These are phyloP conservation scores for Yponomeuta plumbellus DNA, from an alignment of 2,888 invertebrate species.

Conservation along the genomic window DNA sequence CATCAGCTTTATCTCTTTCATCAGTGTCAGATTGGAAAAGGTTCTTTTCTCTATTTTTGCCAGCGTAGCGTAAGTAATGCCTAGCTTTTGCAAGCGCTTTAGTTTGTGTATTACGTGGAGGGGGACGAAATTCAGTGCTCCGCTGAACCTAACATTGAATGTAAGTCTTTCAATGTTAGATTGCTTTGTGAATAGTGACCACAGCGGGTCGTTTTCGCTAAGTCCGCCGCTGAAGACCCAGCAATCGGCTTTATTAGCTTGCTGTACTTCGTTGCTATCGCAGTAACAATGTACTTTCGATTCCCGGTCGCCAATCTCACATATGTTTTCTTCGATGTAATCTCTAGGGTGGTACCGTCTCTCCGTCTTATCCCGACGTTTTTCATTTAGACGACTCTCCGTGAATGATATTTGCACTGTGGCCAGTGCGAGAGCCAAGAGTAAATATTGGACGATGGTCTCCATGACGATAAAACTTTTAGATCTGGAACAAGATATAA, in stretches of 20 bases:
- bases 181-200: slow-evolving; percentile 84
- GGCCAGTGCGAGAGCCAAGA: slow-evolving; percentile 68
- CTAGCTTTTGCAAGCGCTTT: slow-evolving; percentile 80
- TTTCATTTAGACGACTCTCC: slow-evolving; percentile 72
- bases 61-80: slow-evolving; percentile 84
- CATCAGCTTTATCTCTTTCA: slow-evolving; percentile 82
- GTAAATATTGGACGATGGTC: slow-evolving; percentile 70
- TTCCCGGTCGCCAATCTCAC: slow-evolving; percentile 72
- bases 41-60: slow-evolving; percentile 82
- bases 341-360: slow-evolving; percentile 56
- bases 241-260: slow-evolving; percentile 84
- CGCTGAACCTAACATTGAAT: slow-evolving; percentile 82
- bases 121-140: slow-evolving; percentile 82
- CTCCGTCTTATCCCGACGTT: slow-evolving; percentile 71
- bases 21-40: slow-evolving; percentile 83
- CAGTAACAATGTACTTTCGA: slow-evolving; percentile 82
- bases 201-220: slow-evolving; percentile 77
- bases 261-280: slow-evolving; percentile 70
- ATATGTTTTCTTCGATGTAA: slow-evolving; percentile 70
- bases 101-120: slow-evolving; percentile 80
- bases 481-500: slow-evolving; percentile 60
- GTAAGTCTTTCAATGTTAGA: slow-evolving; percentile 80
- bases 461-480: slow-evolving; percentile 50
- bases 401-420: slow-evolving; percentile 72
- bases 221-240: slow-evolving; percentile 84